Evolutionary conservation across 2,888 invertebrate genomes (phyloP).

Genomic region (Eristalinus sepulchralis): DNA sequence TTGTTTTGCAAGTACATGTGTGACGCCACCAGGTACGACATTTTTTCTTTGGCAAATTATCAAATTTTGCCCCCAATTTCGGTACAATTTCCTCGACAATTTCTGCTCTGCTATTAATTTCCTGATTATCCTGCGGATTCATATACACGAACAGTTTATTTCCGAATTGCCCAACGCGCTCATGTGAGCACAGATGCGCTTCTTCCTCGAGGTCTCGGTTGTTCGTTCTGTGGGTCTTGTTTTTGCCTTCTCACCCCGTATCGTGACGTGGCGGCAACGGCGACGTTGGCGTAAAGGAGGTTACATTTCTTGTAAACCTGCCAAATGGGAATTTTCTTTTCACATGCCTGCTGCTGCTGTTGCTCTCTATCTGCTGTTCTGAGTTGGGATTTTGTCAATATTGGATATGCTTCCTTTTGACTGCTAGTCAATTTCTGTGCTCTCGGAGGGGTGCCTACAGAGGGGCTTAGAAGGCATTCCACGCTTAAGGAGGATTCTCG

Average conservation of each 20-base stretch:
- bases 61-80: conserved; percentile 54
- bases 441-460: no score
- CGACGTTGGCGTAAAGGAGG: conserved; percentile 14
- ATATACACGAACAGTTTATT: conserved; percentile 10
- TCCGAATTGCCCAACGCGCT: background rate
- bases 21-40: conserved; percentile 8
- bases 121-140: conserved; percentile 62
- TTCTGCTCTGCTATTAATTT: conserved; percentile 63
- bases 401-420: conserved; percentile 2
- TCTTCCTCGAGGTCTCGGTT: background rate
- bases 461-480: background rate
- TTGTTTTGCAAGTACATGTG: conserved; percentile 13
- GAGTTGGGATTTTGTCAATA: conserved; percentile 22
- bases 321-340: conserved; percentile 51
- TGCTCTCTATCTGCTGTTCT: background rate
- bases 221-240: background rate
- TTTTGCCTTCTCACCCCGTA: background rate
- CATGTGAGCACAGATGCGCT: background rate
- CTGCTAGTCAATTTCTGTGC: background rate
- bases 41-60: conserved; percentile 54
- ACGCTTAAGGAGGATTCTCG: conserved; percentile 26
- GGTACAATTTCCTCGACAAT: conserved; percentile 63
- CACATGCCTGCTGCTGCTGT: conserved; percentile 2
- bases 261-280: background rate
- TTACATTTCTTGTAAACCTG: conserved; percentile 58